Percentiles rank a stretch among this genome's conserved stretches.
Conservation (phyloP, 2,888 invertebrate genomes). For the Cepaea hortensis region DNA sequence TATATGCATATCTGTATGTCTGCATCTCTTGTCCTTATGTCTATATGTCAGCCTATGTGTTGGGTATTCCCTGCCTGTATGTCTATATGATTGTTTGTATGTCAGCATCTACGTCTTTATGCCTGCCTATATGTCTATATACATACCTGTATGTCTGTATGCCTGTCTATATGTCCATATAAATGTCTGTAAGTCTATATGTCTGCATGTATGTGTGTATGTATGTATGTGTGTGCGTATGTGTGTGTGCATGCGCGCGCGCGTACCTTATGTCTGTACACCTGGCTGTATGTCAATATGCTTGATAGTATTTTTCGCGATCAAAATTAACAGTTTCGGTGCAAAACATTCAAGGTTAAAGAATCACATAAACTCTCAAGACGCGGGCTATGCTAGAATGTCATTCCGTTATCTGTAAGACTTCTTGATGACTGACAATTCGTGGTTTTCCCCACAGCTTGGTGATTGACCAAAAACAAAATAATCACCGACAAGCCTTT, state of each 20-base stretch:
- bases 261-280: too few species aligned
- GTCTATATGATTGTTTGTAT: not conserved
- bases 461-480: too few species aligned
- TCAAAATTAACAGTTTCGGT: too few species aligned
- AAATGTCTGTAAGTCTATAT: not conserved
- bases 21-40: not conserved
- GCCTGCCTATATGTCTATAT: not conserved
- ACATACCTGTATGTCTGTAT: not conserved
- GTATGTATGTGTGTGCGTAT: not conserved
- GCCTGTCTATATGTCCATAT: slow-evolving; percentile 2
- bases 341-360: too few species aligned
- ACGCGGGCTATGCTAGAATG: too few species aligned
- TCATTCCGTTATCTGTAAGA: too few species aligned
- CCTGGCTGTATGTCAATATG: too few species aligned
- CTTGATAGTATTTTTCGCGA: too few species aligned
- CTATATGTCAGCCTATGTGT: not conserved
- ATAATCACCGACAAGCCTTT: too few species aligned
- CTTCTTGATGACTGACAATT: too few species aligned
- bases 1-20: not conserved
- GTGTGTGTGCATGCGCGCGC: slow-evolving; percentile 1
- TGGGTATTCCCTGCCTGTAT: not conserved
- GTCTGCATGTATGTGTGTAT: not conserved
- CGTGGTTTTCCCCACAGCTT: too few species aligned
- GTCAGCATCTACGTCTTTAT: not conserved
- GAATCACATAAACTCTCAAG: too few species aligned